Conservation (phyloP, 92 coral and sea anemone genomes). For the Metridium senile region DNA sequence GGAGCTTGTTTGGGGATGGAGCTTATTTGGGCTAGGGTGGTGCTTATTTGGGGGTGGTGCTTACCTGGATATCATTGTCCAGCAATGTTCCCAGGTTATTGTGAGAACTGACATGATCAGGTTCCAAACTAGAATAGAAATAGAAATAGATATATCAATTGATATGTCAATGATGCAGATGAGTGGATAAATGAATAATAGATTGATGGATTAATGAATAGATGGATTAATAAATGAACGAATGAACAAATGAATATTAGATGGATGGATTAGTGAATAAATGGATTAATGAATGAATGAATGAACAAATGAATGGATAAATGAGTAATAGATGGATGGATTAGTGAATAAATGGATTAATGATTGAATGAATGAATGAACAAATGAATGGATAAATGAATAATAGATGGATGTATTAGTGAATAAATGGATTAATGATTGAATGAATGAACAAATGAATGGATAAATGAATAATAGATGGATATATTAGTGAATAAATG, state of each 20-base stretch:
- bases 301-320: no score
- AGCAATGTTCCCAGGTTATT: slow-evolving; percentile 86
- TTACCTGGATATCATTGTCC: slow-evolving; percentile 56
- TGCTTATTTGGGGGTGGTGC: no score
- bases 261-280: not conserved
- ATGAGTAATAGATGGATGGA: no score
- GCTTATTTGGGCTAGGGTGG: no score
- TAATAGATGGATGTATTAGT: no score
- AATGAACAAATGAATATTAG: not conserved
- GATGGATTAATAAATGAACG: not conserved
- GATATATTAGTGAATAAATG: no score
- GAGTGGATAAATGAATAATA: not conserved
- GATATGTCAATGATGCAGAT: not conserved
- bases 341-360: no score
- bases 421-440: no score
- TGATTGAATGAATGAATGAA: not conserved
- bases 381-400: no score
- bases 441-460: no score
- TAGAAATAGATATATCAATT: not conserved
- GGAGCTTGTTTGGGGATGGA: no score
- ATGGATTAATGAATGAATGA: not conserved
- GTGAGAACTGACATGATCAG: slow-evolving; percentile 86
- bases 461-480: no score
- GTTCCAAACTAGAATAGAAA: slow-evolving; percentile 56
- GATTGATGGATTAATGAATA: not conserved